These are phyloP conservation scores for Liopterus haemorrhoidalis DNA, from an alignment of 2,888 invertebrate genomes.

Conservation along the genomic window DNA sequence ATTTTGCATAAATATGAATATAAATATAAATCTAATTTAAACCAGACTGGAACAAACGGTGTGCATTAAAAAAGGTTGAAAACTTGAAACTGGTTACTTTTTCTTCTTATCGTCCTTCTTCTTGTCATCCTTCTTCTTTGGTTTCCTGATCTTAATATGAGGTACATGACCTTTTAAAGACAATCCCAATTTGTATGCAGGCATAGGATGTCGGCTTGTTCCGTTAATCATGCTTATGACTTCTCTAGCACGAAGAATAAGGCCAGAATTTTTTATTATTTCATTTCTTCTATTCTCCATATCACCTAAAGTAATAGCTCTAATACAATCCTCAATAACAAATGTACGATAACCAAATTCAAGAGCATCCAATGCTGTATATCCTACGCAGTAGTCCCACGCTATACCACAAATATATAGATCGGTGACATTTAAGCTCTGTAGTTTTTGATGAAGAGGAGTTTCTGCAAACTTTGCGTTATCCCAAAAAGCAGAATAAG, in stretches of 20 bases:
- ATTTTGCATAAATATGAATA: too few relatives aligned
- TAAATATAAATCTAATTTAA: too few relatives aligned
- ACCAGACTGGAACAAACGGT: too few relatives aligned
- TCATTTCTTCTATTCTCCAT: slow-evolving; percentile 74
- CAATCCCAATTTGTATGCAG: slow-evolving; percentile 80
- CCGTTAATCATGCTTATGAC: slow-evolving; percentile 81
- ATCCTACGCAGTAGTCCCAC: slow-evolving; percentile 89
- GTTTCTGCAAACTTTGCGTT: slow-evolving; percentile 86
- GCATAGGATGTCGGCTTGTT: slow-evolving; percentile 74
- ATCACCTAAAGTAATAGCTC: slow-evolving; percentile 79
- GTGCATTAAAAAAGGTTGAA: too few relatives aligned
- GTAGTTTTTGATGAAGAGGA: slow-evolving; percentile 70
- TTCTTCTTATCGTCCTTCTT: too few relatives aligned
- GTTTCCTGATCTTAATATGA: too few relatives aligned
- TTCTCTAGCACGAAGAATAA: slow-evolving; percentile 70
- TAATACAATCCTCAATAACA: slow-evolving; percentile 80
- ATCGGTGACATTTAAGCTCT: slow-evolving; percentile 74
- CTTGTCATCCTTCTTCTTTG: too few relatives aligned
- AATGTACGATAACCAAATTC: slow-evolving; percentile 83
- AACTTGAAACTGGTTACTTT: too few relatives aligned
- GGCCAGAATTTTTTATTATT: slow-evolving; percentile 66
- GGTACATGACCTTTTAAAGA: too few relatives aligned
- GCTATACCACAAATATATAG: slow-evolving; percentile 92
- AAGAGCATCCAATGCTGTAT: slow-evolving; percentile 78
- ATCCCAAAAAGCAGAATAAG: slow-evolving; percentile 97